Conservation (phyloP, 2,888 invertebrate genomes). For the Aporophyla lueneburgensis region DNA sequence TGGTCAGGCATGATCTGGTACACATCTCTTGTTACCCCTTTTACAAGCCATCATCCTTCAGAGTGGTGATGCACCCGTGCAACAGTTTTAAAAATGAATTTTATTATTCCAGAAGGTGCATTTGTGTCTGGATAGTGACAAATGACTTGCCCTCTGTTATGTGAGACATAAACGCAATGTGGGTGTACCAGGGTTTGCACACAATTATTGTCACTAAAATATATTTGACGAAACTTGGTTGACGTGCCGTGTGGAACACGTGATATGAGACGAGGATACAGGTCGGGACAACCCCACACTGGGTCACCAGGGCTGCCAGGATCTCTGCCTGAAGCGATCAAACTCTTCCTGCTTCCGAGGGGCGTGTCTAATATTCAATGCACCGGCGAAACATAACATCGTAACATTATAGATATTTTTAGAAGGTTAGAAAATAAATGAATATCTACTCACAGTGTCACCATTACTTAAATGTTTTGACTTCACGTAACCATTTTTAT, state of each 20-base stretch:
- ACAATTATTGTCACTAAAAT: neutral
- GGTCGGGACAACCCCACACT: slow-evolving; percentile 3
- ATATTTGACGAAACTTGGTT: neutral
- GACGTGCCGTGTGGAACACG: neutral
- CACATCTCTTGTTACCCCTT: neutral
- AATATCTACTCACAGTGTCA: slow-evolving; percentile 79
- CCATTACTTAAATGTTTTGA: slow-evolving; percentile 75
- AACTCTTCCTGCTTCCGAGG: neutral
- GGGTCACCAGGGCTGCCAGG: neutral
- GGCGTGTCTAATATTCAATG: slow-evolving; percentile 33
- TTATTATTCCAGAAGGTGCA: neutral
- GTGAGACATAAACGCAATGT: neutral
- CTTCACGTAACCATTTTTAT: slow-evolving; percentile 81
- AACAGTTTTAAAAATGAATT: neutral
- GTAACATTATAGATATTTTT: slow-evolving; percentile 5
- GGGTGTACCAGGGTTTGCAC: too few relatives aligned
- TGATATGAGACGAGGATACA: neutral
- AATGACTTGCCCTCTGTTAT: neutral
- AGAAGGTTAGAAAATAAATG: slow-evolving; percentile 68
- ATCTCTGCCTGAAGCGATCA: neutral
- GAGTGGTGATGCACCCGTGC: neutral
- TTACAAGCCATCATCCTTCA: neutral
- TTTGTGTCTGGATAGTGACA: neutral
- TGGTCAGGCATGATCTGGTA: slow-evolving; percentile 9
- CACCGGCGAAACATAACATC: slow-evolving; percentile 14